Base-by-base conservation (phyloP, 1,140 invertebrate genomes). In the Bemisia tabaci region DNA sequence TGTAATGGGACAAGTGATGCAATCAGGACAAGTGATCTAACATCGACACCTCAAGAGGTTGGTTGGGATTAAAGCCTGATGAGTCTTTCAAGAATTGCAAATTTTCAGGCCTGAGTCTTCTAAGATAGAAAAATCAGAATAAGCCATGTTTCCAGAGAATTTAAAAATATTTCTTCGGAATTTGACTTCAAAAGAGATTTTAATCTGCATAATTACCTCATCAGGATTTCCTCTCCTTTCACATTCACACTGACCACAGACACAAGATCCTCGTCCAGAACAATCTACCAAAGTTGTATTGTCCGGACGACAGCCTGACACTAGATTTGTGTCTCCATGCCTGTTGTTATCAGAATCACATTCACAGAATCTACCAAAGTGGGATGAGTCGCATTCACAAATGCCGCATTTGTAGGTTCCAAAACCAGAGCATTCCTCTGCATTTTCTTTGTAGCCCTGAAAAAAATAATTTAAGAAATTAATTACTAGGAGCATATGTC, bases 341-440 rank as follows among this genome's bases (percentile, higher is more conserved):
- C 77, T 72, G 39, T 80, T 74, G 68, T 68, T 73, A n/a, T 80
- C 77, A 17, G 80, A 78, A 60, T 87, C 87, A 75, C 94, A 97
- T 78, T 97, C 91, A 78, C 95, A 97, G 64, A 80, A 82, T 72
- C 87, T 84, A 61, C 95, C 95, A 75, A 91, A 94, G 72, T 84
- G 84, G 48, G 82, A 83, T 5, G 84, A 78, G 68, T 87, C 78
- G 77, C 95, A 97, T 68, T 87, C 82, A 75, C 95, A 97, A 70
- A 95, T 84, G 60, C 94, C 95, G 78, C 94, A 97, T 73, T 88
- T 87, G 1, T 85, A 81, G 5, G 85, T 86, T 60, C 91, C 91
- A 60, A 79, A 76, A 0, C 77, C 75, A 70, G 79, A 85, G 75
- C 91, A 94, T 63, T 83, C 75, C 0, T 73, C 17, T 1, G 87